Evolutionary conservation across 2,888 invertebrate species (phyloP).

Genomic region (Drosophila cognata): DNA sequence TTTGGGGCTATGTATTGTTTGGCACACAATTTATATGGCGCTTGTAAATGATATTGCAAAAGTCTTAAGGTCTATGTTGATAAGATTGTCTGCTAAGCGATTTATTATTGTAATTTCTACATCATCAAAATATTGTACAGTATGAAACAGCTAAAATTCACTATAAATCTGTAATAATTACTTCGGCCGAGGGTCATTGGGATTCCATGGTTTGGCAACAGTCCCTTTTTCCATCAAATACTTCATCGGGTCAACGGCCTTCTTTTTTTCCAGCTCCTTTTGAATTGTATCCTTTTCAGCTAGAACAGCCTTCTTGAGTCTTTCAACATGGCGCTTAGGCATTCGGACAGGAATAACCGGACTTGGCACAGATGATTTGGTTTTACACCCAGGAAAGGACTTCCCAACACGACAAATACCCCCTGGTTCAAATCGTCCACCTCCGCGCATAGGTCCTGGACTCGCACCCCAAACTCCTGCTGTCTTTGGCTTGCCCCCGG

Average conservation of each 20-base stretch:
- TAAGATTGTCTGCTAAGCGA: neutral
- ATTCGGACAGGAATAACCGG: slow-evolving; percentile 45
- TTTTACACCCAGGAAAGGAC: slow-evolving; percentile 32
- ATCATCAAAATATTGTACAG: neutral
- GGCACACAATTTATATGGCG: neutral
- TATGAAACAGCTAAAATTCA: neutral
- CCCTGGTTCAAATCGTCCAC: slow-evolving; percentile 15
- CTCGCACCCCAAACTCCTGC: slow-evolving; percentile 14
- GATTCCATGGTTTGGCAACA: slow-evolving; percentile 39
- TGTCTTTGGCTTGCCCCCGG: slow-evolving; percentile 9
- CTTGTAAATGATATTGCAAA: neutral
- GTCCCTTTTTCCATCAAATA: slow-evolving; percentile 50
- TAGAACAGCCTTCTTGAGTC: slow-evolving; percentile 5
- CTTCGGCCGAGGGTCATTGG: slow-evolving; percentile 30
- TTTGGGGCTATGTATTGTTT: neutral
- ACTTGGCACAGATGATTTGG: slow-evolving; percentile 4
- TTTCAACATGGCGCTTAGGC: slow-evolving; percentile 24
- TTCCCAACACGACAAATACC: slow-evolving; percentile 13
- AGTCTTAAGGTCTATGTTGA: neutral
- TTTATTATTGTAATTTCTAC: neutral
- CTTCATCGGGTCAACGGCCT: slow-evolving; percentile 54
- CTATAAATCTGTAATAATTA: neutral
- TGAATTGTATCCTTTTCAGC: slow-evolving; percentile 26
- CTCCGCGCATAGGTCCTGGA: slow-evolving; percentile 29
- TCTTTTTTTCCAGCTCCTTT: slow-evolving; percentile 9